Evolutionary conservation across 2,888 invertebrate genomes (phyloP).

Genomic region (Philaethria dido): DNA sequence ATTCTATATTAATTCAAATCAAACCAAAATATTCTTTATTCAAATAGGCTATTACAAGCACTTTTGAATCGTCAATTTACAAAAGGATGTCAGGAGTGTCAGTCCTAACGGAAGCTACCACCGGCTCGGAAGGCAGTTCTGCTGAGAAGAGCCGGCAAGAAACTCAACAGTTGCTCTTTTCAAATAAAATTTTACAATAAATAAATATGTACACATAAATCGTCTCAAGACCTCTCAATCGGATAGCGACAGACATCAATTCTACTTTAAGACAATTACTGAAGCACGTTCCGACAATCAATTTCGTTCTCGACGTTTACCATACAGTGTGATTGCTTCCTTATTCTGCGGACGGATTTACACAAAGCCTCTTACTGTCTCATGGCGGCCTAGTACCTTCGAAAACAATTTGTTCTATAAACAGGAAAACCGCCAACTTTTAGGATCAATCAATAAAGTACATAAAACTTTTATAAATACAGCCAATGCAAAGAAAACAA

Average conservation of each 20-base stretch:
- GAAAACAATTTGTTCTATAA: constrained; percentile 57
- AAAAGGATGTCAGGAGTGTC: too few relatives aligned
- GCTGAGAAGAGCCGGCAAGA: too few relatives aligned
- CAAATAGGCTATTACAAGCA: too few relatives aligned
- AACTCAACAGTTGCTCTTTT: too few relatives aligned
- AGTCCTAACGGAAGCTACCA: too few relatives aligned
- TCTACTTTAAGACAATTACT: constrained; percentile 11
- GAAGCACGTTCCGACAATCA: constrained; percentile 5
- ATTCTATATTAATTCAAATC: too few relatives aligned
- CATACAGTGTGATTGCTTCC: constrained; percentile 17
- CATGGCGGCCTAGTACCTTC: constrained; percentile 59
- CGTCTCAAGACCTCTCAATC: not conserved
- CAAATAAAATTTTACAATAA: too few relatives aligned
- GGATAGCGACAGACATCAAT: not conserved
- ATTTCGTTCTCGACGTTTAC: constrained; percentile 1
- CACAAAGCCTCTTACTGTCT: constrained; percentile 59
- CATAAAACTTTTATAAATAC: constrained; percentile 12
- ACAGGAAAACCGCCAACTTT: constrained; percentile 32
- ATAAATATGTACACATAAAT: not conserved
- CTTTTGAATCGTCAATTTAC: too few relatives aligned
- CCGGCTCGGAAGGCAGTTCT: too few relatives aligned
- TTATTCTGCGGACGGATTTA: constrained; percentile 34
- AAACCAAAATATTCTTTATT: too few relatives aligned
- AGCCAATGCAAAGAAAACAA: constrained; percentile 9
- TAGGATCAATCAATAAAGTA: constrained; percentile 25